Percentiles rank a stretch among this genome's conserved stretches.
These are phyloP conservation scores for Parazoanthus swiftii DNA, from an alignment of 92 coral and sea anemone genomes.

Conservation along the genomic window DNA sequence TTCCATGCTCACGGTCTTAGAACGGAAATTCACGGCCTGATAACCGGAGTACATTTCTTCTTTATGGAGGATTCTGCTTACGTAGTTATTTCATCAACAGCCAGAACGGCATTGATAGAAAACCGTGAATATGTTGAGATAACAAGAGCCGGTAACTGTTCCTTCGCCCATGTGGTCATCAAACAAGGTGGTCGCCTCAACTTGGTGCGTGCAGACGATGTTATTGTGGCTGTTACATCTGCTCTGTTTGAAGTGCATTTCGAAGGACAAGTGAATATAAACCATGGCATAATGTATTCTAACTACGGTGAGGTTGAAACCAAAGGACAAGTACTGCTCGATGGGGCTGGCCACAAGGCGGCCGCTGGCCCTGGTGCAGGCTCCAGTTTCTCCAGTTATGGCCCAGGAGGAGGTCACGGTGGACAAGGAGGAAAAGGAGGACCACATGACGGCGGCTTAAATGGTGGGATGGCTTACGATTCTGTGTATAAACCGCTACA, in stretches of 20 bases:
- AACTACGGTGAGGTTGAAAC: constrained; percentile 65
- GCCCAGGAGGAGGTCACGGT: constrained; percentile 74
- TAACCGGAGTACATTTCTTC: constrained; percentile 66
- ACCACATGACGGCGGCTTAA: constrained; percentile 18
- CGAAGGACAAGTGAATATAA: constrained; percentile 56
- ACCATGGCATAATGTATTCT: constrained; percentile 61
- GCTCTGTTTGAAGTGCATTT: constrained; percentile 64
- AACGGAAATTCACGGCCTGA: constrained; percentile 57
- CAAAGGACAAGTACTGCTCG: constrained; percentile 49
- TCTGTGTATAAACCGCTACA: constrained; percentile 62
- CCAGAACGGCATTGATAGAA: constrained; percentile 66
- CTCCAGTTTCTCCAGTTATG: constrained; percentile 42
- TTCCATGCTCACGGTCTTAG: constrained; percentile 68
- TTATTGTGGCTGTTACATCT: constrained; percentile 59
- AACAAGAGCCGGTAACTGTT: constrained; percentile 63
- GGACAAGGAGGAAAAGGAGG: constrained; percentile 63
- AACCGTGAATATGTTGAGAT: constrained; percentile 69
- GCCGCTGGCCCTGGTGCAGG: constrained; percentile 59
- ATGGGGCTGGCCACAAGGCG: constrained; percentile 58
- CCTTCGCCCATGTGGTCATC: constrained; percentile 58
- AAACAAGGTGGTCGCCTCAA: constrained; percentile 66
- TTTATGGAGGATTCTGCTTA: constrained; percentile 56
- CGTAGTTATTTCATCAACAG: constrained; percentile 57
- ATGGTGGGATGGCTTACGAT: constrained; percentile 54
- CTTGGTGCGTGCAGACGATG: constrained; percentile 55